Percentiles rank a stretch among this genome's conserved stretches.
These are phyloP conservation scores for Caenorhabditis plicata DNA, from an alignment of 2,888 invertebrate species.

Conservation along the genomic window DNA sequence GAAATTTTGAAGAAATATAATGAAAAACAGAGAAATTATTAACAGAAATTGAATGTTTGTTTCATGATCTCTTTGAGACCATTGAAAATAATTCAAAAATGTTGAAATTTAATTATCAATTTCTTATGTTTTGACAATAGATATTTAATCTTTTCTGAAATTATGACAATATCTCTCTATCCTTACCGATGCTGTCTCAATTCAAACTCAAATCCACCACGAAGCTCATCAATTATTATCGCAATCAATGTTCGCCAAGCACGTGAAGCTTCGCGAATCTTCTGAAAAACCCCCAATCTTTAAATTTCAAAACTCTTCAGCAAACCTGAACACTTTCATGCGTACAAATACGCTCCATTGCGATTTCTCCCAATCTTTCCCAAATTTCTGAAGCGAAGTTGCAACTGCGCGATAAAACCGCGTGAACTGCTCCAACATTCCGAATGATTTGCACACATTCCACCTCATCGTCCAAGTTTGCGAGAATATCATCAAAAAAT, in stretches of 20 bases:
- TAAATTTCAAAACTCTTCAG: not conserved
- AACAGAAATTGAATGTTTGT: too few species aligned
- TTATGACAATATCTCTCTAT: too few species aligned
- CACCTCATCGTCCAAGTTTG: conserved; percentile 53
- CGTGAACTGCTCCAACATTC: conserved; percentile 41
- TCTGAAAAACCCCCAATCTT: conserved; percentile 39
- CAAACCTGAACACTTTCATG: conserved; percentile 43
- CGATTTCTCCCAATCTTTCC: conserved; percentile 63
- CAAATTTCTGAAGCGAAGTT: conserved; percentile 56
- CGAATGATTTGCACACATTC: conserved; percentile 41
- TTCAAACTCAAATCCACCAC: conserved; percentile 61
- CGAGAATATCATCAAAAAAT: conserved; percentile 62
- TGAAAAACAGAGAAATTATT: conserved; percentile 1
- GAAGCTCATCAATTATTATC: conserved; percentile 60
- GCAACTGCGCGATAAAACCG: conserved; percentile 43
- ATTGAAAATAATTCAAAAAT: too few species aligned
- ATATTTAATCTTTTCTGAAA: too few species aligned
- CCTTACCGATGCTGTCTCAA: conserved; percentile 37
- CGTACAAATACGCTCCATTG: conserved; percentile 59
- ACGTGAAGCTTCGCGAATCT: conserved; percentile 61
- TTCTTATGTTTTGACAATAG: too few species aligned
- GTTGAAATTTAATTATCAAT: too few species aligned
- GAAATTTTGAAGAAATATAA: too few species aligned
- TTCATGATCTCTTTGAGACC: too few species aligned
- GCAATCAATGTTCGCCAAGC: conserved; percentile 64